Percentiles rank a stretch among this genome's conserved stretches.
Conservation (phyloP, 1,140 invertebrate species). For the Steinernema feltiae region DNA sequence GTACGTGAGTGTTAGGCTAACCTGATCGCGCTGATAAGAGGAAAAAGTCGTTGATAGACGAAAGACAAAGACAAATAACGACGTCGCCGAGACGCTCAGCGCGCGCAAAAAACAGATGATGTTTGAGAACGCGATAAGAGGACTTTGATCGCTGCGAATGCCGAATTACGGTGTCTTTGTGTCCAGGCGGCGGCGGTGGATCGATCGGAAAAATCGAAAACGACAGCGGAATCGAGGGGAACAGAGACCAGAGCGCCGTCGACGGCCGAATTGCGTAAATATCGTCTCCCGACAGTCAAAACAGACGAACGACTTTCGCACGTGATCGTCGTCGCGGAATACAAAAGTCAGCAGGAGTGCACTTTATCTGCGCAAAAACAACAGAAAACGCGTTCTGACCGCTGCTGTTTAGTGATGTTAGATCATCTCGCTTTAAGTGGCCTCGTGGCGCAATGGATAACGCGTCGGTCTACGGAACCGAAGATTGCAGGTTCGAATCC, state of each 20-base stretch:
- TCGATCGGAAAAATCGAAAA: conserved; percentile 65
- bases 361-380: not conserved
- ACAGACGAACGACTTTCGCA: not conserved
- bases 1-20: not conserved
- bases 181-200: conserved; percentile 81
- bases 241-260: not conserved
- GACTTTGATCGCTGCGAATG: not conserved
- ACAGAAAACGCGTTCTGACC: no score
- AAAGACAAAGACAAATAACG: not conserved
- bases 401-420: no score
- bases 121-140: not conserved
- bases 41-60: not conserved
- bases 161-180: conserved; percentile 67
- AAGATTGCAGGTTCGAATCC: no score
- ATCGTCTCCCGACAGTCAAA: not conserved
- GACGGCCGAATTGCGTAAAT: not conserved
- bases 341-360: not conserved
- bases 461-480: no score
- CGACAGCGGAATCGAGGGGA: not conserved
- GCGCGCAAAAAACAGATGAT: not conserved
- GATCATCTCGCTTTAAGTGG: no score
- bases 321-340: not conserved
- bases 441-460: no score
- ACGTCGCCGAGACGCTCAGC: no score
- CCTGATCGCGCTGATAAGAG: no score